Base-by-base conservation (phyloP, 1,140 invertebrate genomes). In the Calliphora vicina region DNA sequence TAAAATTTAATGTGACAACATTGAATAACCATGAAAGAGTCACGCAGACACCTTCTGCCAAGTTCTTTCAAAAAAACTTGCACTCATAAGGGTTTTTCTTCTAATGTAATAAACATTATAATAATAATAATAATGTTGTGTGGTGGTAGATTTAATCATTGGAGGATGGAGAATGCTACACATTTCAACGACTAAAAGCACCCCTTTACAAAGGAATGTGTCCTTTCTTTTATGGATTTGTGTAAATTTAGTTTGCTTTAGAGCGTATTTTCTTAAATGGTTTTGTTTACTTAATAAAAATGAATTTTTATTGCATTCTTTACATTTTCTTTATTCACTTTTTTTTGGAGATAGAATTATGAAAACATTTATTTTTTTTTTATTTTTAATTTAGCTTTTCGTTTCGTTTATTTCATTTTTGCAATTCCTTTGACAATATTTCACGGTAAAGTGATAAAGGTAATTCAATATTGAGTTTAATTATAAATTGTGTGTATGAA, bases 221-320 rank as follows among this genome's bases (percentile, higher is more conserved):
- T 35, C 6, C 35, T 35, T 35, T 35, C 35, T n/a, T n/a, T n/a
- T n/a, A n/a, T n/a, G n/a, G n/a, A n/a, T n/a, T n/a, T n/a, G n/a
- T 35, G 35, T 10, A 35, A 35, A 35, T 57, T 57, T 57, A n/a
- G 15, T 57, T 57, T 57, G 15, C 15, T 57, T 57, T 57, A 17
- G 50, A n/a, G 6, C 12, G 50, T 57, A 6, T 17, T 57, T n/a
- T 57, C n/a, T 57, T 2, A n/a, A 57, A 57, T 15, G 17, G n/a
- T 57, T 57, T 57, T 57, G 50, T 57, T 57, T 17, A 57, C 50
- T 57, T 57, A 57, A 57, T 57, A 57, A 57, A 57, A 57, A 57
- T 57, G 50, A 57, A 57, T n/a, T 57, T 57, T 57, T 57, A 57
- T 57, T 57, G 50, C 50, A 57, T 57, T 57, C 50, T 57, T 57